These are phyloP conservation scores for Geopemphigus sp. DNA, from an alignment of 1,140 invertebrate genomes.

Conservation along the genomic window DNA sequence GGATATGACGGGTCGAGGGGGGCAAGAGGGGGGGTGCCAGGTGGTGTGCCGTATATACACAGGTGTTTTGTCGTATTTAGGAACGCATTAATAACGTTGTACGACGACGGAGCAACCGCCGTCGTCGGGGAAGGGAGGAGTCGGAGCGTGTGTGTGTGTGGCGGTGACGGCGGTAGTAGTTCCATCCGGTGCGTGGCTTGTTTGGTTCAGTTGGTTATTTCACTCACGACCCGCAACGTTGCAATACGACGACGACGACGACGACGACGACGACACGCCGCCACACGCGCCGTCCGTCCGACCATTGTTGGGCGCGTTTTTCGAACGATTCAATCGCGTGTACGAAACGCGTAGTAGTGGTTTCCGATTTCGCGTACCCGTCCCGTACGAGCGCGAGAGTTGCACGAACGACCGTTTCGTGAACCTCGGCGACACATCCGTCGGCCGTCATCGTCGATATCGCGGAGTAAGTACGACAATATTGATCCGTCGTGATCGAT, in stretches of 20 bases:
- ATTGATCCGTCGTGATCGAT: too few species aligned
- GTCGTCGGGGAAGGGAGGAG: background rate
- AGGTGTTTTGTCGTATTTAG: conserved; percentile 49
- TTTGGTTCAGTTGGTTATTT: conserved; percentile 48
- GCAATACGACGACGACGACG: background rate
- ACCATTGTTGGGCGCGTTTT: background rate
- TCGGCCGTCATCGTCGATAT: background rate
- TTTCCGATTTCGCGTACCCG: too few species aligned
- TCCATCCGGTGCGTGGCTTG: conserved; percentile 21
- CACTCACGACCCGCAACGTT: conserved; percentile 27
- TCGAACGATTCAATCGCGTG: background rate
- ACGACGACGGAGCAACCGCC: conserved; percentile 23
- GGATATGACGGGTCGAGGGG: background rate
- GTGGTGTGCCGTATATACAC: conserved; percentile 43
- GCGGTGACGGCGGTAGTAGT: conserved; percentile 15
- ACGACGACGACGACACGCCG: background rate
- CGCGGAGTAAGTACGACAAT: background rate
- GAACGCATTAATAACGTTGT: conserved; percentile 47
- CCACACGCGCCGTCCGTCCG: background rate
- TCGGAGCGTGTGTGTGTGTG: background rate
- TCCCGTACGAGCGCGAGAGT: too few species aligned
- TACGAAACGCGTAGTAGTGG: too few species aligned
- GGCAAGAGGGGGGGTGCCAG: conserved; percentile 34
- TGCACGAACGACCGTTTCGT: background rate
- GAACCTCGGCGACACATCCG: background rate